Evolutionary conservation across 1,140 invertebrate species (phyloP).

Genomic region (Gonioctena quinquepunctata): DNA sequence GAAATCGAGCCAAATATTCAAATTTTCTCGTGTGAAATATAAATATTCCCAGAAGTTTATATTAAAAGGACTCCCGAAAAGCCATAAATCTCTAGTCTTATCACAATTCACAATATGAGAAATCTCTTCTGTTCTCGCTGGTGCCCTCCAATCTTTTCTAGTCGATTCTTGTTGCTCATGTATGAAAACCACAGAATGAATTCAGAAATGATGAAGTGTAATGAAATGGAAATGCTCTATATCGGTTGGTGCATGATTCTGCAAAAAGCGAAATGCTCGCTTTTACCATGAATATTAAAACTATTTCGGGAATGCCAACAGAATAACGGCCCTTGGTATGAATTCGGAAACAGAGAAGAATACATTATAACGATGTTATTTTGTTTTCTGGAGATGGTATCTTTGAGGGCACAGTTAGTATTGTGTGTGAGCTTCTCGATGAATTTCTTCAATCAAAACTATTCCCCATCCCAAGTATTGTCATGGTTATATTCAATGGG

Average conservation of each 20-base stretch:
- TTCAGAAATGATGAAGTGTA: constrained; percentile 13
- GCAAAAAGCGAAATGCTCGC: constrained; percentile 4
- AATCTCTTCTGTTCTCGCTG: neutral
- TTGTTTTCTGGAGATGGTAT: neutral
- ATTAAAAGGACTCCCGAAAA: constrained; percentile 9
- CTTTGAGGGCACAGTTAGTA: neutral
- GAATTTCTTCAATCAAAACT: too few relatives aligned
- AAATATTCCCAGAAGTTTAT: constrained; percentile 16
- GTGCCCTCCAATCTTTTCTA: constrained; percentile 15
- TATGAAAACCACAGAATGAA: constrained; percentile 4
- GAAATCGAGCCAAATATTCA: neutral
- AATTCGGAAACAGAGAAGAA: neutral
- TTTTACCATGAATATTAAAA: constrained; percentile 5
- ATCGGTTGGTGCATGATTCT: neutral
- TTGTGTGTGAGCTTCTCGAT: neutral
- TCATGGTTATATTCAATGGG: too few relatives aligned
- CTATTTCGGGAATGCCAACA: constrained; percentile 3
- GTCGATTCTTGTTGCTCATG: constrained; percentile 13
- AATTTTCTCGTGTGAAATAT: neutral
- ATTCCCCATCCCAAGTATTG: too few relatives aligned
- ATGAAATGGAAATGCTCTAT: constrained; percentile 19
- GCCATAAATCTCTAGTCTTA: constrained; percentile 10
- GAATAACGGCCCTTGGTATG: neutral
- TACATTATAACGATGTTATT: neutral
- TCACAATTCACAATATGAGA: constrained; percentile 19